Evolutionary conservation across 2,888 invertebrate genomes (phyloP).

Genomic region (Melinaea marsaeus): DNA sequence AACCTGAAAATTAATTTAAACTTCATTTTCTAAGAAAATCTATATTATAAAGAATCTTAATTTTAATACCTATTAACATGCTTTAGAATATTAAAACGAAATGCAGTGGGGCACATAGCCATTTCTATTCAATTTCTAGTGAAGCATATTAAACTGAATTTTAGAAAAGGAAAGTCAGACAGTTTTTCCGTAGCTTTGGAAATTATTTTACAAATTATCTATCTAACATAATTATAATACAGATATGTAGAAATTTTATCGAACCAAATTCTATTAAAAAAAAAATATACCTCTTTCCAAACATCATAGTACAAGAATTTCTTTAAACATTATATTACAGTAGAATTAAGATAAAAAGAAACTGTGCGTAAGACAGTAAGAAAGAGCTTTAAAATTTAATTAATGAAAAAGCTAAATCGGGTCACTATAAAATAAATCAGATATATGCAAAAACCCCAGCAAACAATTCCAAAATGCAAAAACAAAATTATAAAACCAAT

Average conservation of each 20-base stretch:
- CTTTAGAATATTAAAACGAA: conserved; percentile 27
- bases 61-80: conserved; percentile 21
- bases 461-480: neutral
- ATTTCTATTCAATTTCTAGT: conserved; percentile 18
- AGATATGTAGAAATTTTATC: neutral
- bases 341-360: neutral
- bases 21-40: conserved; percentile 22
- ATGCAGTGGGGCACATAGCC: conserved; percentile 25
- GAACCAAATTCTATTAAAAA: neutral
- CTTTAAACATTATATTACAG: too few relatives aligned
- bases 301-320: too few relatives aligned
- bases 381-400: neutral
- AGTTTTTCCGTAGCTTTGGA: conserved; percentile 8
- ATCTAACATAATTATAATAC: neutral
- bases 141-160: conserved; percentile 25
- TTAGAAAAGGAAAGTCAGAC: conserved; percentile 13
- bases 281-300: too few relatives aligned
- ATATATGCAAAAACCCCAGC: neutral
- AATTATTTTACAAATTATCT: conserved; percentile 5
- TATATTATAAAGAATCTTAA: conserved; percentile 19
- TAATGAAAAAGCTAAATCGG: neutral
- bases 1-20: conserved; percentile 30
- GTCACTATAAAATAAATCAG: neutral
- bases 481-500: conserved; percentile 3
- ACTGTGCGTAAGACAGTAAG: neutral